Conservation (phyloP, 2,113 vertebrate species). For the Dasyprocta punctata region DNA sequence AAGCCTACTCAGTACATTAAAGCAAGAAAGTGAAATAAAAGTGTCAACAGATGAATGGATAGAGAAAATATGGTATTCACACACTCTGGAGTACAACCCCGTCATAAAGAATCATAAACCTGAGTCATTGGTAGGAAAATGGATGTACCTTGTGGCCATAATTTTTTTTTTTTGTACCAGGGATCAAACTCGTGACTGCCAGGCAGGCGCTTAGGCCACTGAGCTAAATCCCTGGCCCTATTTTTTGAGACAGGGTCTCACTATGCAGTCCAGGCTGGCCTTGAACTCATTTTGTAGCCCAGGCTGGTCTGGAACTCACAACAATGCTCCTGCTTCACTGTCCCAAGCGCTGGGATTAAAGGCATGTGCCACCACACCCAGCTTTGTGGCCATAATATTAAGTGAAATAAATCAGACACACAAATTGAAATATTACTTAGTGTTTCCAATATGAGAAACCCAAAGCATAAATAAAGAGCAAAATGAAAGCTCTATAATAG, state of each 20-base stretch:
- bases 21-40: background rate
- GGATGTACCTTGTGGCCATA: background rate
- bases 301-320: no score
- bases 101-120: background rate
- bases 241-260: no score
- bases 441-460: background rate
- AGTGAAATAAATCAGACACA: background rate
- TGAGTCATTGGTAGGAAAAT: background rate
- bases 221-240: no score
- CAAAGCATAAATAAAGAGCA: background rate
- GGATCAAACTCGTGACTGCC: no score
- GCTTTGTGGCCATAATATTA: background rate
- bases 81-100: background rate
- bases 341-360: no score
- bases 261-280: no score
- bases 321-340: no score
- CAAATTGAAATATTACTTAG: background rate
- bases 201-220: no score
- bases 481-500: background rate
- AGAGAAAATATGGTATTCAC: background rate
- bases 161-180: no score
- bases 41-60: background rate
- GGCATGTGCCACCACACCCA: no score
- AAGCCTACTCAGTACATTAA: background rate
- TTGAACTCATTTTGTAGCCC: no score